Conservation (phyloP, 2,113 vertebrate genomes). For the Eublepharis macularius region DNA sequence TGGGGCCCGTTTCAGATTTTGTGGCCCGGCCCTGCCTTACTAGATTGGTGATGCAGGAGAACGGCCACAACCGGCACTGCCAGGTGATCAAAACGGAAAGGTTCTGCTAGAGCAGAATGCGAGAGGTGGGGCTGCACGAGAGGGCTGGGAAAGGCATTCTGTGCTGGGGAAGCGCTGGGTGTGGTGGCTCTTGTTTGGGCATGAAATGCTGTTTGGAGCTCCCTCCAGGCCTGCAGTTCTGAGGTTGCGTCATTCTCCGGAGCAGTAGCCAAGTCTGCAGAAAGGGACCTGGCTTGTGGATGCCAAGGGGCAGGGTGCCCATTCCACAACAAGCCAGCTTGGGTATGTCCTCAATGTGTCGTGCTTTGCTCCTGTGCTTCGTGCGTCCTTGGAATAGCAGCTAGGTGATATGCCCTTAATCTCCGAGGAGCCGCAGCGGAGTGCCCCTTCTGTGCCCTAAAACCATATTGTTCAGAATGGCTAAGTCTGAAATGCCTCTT, state of each 20-base stretch:
- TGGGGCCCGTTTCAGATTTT: not conserved
- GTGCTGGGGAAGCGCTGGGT: not conserved
- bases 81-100: not conserved
- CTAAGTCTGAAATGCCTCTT: not conserved
- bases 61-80: not conserved
- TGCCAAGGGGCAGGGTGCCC: not conserved
- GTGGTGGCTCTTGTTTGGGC: not conserved
- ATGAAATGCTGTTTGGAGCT: too few species aligned
- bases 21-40: not conserved
- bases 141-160: not conserved
- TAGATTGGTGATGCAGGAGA: not conserved
- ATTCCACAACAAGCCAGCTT: too few species aligned
- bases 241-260: not conserved
- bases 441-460: not conserved
- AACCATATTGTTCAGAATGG: not conserved
- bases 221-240: not conserved
- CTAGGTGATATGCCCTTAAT: too few species aligned
- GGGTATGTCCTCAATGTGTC: too few species aligned
- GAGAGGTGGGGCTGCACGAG: not conserved
- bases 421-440: too few species aligned
- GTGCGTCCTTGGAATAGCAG: not conserved
- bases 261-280: not conserved
- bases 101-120: not conserved
- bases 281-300: not conserved
- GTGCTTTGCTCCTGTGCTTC: not conserved